Conservation (phyloP, 1,140 invertebrate species). For the Zaprionus ghesquierei region DNA sequence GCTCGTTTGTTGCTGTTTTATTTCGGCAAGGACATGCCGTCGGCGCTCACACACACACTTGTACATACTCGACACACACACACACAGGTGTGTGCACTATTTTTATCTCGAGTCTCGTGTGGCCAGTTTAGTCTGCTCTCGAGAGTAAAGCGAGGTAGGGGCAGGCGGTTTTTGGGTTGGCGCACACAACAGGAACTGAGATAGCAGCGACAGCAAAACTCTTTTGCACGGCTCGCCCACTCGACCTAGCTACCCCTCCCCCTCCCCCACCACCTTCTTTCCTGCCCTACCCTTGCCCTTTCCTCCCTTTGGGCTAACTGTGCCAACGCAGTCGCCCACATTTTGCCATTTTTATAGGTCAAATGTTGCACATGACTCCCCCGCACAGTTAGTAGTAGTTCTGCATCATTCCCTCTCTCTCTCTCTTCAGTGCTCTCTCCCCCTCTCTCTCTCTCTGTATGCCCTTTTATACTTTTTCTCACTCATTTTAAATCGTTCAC, state of each 20-base stretch:
- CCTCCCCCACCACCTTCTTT: too few species aligned
- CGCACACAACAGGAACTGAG: background rate
- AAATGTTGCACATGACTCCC: constrained; percentile 30
- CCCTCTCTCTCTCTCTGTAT: background rate
- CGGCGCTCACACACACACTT: constrained; percentile 7
- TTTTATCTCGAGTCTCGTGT: constrained; percentile 51
- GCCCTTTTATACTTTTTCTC: background rate
- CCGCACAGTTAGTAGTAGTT: background rate
- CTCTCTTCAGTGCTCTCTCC: background rate
- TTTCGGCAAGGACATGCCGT: constrained; percentile 67
- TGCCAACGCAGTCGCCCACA: constrained; percentile 25
- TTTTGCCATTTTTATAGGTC: constrained; percentile 49
- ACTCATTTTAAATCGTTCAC: background rate
- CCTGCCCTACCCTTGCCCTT: background rate
- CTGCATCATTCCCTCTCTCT: background rate
- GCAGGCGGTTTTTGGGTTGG: too few species aligned
- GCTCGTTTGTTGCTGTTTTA: constrained; percentile 13
- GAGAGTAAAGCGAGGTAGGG: background rate
- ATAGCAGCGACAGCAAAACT: background rate
- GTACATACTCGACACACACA: background rate
- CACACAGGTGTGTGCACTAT: constrained; percentile 34
- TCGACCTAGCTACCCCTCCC: background rate
- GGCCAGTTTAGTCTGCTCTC: constrained; percentile 42
- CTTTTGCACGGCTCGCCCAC: background rate
- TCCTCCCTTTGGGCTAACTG: constrained; percentile 1